These are phyloP conservation scores for Oxycera nigricornis DNA, from an alignment of 2,888 invertebrate genomes.

Conservation along the genomic window DNA sequence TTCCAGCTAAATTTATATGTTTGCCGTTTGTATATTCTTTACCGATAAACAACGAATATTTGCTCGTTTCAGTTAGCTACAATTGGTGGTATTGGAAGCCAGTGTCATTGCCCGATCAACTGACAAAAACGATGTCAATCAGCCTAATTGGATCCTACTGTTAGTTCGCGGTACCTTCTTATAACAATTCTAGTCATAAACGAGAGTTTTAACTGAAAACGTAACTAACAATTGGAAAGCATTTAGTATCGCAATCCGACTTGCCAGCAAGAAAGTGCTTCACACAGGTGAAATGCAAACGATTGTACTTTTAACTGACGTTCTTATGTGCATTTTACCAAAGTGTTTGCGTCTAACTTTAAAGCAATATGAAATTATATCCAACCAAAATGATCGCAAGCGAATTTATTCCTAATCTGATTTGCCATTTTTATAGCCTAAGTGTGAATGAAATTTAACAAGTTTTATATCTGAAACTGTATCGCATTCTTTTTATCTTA, in stretches of 20 bases:
- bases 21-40: not conserved
- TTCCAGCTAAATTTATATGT: not conserved
- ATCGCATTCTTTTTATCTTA: not conserved
- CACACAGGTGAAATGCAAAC: no score
- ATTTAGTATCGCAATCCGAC: not conserved
- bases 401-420: not conserved
- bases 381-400: not conserved
- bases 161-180: constrained; percentile 55
- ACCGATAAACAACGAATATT: constrained; percentile 29
- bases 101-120: constrained; percentile 69
- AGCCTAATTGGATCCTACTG: constrained; percentile 74
- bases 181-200: constrained; percentile 41
- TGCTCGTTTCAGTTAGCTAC: constrained; percentile 70
- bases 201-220: constrained; percentile 2
- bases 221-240: constrained; percentile 12
- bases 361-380: constrained; percentile 16
- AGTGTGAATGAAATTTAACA: constrained; percentile 2
- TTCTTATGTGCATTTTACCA: constrained; percentile 15
- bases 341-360: not conserved
- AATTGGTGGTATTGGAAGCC: constrained; percentile 82
- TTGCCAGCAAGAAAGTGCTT: not conserved
- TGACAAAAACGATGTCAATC: constrained; percentile 66
- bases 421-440: constrained; percentile 1
- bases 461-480: not conserved
- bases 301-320: not conserved